Conservation (phyloP, 1,140 invertebrate genomes). For the Drosophila nigrodunni region DNA sequence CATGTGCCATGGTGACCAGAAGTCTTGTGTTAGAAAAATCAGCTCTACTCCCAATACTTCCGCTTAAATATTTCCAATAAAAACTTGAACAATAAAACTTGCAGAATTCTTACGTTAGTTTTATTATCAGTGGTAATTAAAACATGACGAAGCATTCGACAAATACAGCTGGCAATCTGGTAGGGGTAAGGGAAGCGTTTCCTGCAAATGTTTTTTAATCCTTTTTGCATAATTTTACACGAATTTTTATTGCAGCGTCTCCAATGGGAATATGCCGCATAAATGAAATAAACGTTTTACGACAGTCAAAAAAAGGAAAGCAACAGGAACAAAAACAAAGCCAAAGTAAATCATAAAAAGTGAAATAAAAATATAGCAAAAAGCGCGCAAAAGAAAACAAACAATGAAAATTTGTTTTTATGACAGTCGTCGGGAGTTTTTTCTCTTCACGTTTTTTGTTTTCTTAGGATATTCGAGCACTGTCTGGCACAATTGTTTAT, state of each 20-base stretch:
- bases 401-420: conserved; percentile 65
- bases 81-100: conserved; percentile 54
- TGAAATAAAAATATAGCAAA: conserved; percentile 59
- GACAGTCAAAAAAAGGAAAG: conserved; percentile 35
- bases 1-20: conserved; percentile 52
- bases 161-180: conserved; percentile 56
- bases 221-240: conserved; percentile 79
- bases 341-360: conserved; percentile 54
- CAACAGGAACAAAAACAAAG: conserved; percentile 17
- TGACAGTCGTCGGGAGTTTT: conserved; percentile 45
- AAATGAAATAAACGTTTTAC: conserved; percentile 82
- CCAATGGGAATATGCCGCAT: conserved; percentile 77
- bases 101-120: conserved; percentile 60
- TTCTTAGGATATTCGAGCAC: conserved; percentile 39
- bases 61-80: conserved; percentile 22
- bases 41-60: neutral
- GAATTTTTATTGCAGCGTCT: conserved; percentile 67
- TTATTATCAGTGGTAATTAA: conserved; percentile 74
- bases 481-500: conserved; percentile 73
- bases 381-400: conserved; percentile 74
- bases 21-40: neutral
- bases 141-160: conserved; percentile 49
- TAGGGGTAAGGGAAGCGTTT: conserved; percentile 27
- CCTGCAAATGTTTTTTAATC: conserved; percentile 72
- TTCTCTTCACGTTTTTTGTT: conserved; percentile 43